Evolutionary conservation across 1,140 invertebrate species (phyloP), one percentile per base, ranked within the genome.

Genomic region (Pseudomyrmex cubaensis): DNA sequence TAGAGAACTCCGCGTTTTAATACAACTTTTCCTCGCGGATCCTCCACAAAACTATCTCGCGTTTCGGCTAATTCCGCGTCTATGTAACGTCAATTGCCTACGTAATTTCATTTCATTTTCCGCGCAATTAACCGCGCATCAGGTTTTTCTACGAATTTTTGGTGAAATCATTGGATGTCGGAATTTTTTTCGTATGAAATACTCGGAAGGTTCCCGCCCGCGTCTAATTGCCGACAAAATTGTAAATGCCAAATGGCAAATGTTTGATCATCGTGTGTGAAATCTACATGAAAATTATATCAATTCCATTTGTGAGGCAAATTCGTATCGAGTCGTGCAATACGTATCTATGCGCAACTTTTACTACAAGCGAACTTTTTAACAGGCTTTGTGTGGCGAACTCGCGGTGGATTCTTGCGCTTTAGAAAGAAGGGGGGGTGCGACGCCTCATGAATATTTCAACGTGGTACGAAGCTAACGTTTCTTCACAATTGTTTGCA

Each of bases 271-370:
- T 13, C 9, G 17, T 54, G n/a, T 10, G 35, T 44, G n/a, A 56
- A 67, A 77, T 77, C 67, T 77, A 22, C 50, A 77, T 77, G 63
- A 77, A 69, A 77, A 77, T 77, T 44, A 69, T 77, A 77, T 77
- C 50, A 77, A 77, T 69, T 77, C 17, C 35, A 67, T 77, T 69
- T 77, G 50, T 69, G n/a, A 77, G 63, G 63, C 63, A 77, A 77
- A 77, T 67, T 56, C 20, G 67, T 56, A 15, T n/a, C n/a, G n/a
- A 25, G 2, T 15, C 12, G n/a, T 48, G 35, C n/a, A n/a, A 69
- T 35, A 4, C 35, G 46, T 44, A n/a, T 59, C 35, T 59, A 10
- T 74, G 12, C 17, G 59, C 44, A 54, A 20, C n/a, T 56, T 77
- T 7, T 4, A 35, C 35, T 77, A 69, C 63, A 77, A 69, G 50